Base-by-base conservation (phyloP, 2,113 vertebrate species). In the Mesitornis unicolor region DNA sequence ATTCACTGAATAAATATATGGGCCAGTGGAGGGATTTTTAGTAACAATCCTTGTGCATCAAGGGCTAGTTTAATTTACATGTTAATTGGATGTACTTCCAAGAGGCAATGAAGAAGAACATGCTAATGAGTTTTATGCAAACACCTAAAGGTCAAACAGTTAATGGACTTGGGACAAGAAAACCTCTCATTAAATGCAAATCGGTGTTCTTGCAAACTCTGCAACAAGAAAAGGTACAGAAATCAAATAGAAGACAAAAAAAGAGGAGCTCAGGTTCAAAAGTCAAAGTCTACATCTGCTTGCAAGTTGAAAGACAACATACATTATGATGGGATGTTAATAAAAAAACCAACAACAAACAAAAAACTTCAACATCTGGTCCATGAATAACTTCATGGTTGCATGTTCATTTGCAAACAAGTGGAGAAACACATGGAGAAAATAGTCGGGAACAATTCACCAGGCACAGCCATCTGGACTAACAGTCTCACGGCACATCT, bases 31-130 rank as follows among this genome's bases (percentile, higher is more conserved):
- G 13, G 68, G 48, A 92, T 81, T 91, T 65, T 95, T 68, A 91
- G 48, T 83, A 87, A 85, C 86, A 93, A 87, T 85, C 50, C 85
- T 17, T 56, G 80, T 74, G 50, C 74, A 97, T 95, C 63, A 89
- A 93, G 67, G 80, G 71, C 82, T 84, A 91, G 71, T 95, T 95
- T 94, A 96, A 95, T 97, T 97, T 97, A 91, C 95, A 94, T 95
- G 91, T 95, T 97, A 96, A 97, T 97, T 92, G 68, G 87, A 85
- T 56, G 59, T 63, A 96, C 63, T 82, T 97, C 87, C 86, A 93
- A 71, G 74, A 92, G 80, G 86, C 83, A 93, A 63, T 48, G 92
- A 94, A 94, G 87, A 97, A 95, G 87, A 97, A 93, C 70, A 91
- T 93, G 87, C 79, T 97, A 96, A 94, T 88, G 90, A 92, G 63